Evolutionary conservation across 2,797 vertebrate genomes (phyloP).

Genomic region (Peromyscus melanophrys): DNA sequence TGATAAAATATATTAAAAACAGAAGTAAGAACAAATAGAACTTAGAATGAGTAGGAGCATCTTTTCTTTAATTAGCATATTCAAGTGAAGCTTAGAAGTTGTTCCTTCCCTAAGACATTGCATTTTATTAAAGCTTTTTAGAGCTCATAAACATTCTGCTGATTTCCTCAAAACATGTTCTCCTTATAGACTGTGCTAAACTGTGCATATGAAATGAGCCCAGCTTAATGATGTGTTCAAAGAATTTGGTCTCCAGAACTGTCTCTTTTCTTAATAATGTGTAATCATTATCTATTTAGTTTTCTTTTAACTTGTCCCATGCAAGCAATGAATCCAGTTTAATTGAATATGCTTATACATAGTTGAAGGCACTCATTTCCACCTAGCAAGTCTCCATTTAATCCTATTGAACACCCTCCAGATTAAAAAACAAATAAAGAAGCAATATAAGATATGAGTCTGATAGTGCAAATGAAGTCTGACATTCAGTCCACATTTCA

Average conservation of each 20-base stretch:
- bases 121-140: slow-evolving; percentile 90
- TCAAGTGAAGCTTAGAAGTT: slow-evolving; percentile 84
- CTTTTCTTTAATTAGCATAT: slow-evolving; percentile 85
- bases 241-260: slow-evolving; percentile 92
- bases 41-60: slow-evolving; percentile 71
- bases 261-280: slow-evolving; percentile 92
- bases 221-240: slow-evolving; percentile 94
- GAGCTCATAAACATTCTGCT: slow-evolving; percentile 91
- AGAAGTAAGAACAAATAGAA: slow-evolving; percentile 82
- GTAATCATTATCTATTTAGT: slow-evolving; percentile 90
- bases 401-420: slow-evolving; percentile 85
- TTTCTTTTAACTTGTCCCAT: slow-evolving; percentile 90
- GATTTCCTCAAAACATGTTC: slow-evolving; percentile 91
- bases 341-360: slow-evolving; percentile 93
- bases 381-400: slow-evolving; percentile 88
- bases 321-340: slow-evolving; percentile 90
- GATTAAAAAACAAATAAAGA: slow-evolving; percentile 88
- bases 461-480: slow-evolving; percentile 87
- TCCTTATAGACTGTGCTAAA: slow-evolving; percentile 92
- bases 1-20: slow-evolving; percentile 31
- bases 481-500: slow-evolving; percentile 89
- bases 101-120: slow-evolving; percentile 82
- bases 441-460: slow-evolving; percentile 86
- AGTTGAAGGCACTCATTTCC: slow-evolving; percentile 88
- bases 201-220: slow-evolving; percentile 94